Evolutionary conservation across 2,113 vertebrate genomes (phyloP).

Genomic region (Atlantisia rogersi): DNA sequence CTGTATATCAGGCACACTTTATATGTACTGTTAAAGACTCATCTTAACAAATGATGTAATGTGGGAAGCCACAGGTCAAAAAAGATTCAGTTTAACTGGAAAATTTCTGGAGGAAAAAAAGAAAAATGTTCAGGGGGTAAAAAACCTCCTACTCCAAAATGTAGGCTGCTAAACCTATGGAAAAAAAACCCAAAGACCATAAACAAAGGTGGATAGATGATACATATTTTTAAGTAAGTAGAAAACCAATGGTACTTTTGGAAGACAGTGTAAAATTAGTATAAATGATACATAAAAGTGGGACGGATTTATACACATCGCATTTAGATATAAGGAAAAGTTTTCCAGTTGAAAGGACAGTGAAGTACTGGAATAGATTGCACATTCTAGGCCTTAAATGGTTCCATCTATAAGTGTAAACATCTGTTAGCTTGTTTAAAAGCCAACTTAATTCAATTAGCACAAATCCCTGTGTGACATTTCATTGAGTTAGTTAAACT

Average conservation of each 20-base stretch:
- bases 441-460: conserved; percentile 14
- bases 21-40: not conserved
- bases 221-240: not conserved
- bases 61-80: not conserved
- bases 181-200: not conserved
- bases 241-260: not conserved
- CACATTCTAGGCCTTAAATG: not conserved
- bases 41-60: not conserved
- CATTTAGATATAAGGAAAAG: not conserved
- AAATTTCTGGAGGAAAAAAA: not conserved
- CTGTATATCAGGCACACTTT: not conserved
- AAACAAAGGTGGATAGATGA: not conserved
- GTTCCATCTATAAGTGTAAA: not conserved
- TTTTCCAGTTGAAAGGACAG: not conserved
- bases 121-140: not conserved
- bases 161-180: not conserved
- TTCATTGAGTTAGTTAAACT: not conserved
- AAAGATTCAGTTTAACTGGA: not conserved
- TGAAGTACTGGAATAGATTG: not conserved
- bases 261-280: not conserved
- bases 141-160: not conserved
- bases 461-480: not conserved
- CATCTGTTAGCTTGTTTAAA: conserved; percentile 41
- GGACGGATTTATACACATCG: not conserved
- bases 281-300: not conserved